A percentile compares a stretch with the other conserved stretches of the same genome.
phyloP scores from a whole-genome alignment of 2,113 vertebrate species.

The Sterrhoptilus dennistouni region DNA sequence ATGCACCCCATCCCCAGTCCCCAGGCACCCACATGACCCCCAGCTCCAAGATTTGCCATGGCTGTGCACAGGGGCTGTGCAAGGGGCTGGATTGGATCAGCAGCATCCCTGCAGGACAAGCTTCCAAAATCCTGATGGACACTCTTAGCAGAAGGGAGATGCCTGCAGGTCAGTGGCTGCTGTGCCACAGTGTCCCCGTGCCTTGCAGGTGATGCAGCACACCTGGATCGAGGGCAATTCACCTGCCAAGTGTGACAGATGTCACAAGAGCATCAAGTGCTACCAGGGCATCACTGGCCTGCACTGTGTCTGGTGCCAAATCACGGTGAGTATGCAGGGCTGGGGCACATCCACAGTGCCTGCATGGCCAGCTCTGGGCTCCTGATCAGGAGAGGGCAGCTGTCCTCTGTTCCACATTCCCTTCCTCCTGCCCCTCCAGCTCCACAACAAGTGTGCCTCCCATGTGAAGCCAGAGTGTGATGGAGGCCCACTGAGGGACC shows the following conservation, averaged over 20 bases:
- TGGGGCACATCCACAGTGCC: accelerated
- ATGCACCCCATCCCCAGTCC: background rate
- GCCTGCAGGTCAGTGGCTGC: accelerated
- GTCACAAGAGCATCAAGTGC: slow-evolving; percentile 93
- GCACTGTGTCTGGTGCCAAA: slow-evolving; percentile 94
- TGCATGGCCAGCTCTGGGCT: accelerated
- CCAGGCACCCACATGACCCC: background rate
- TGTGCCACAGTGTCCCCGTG: accelerated
- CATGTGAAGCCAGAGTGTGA: slow-evolving; percentile 87
- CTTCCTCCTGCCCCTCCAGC: slow-evolving; percentile 64
- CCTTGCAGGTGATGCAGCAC: slow-evolving; percentile 88
- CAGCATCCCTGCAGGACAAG: background rate
- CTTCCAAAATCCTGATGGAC: background rate
- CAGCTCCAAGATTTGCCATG: accelerated
- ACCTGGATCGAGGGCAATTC: slow-evolving; percentile 95
- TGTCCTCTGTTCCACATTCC: background rate
- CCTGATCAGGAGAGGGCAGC: accelerated
- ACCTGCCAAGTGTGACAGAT: slow-evolving; percentile 89
- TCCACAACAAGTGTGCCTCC: slow-evolving; percentile 93
- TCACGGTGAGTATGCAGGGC: slow-evolving; percentile 81
- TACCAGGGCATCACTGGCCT: slow-evolving; percentile 93
- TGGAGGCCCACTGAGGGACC: slow-evolving; percentile 88
- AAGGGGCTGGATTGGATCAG: background rate
- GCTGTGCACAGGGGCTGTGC: accelerated
- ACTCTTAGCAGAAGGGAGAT: background rate